Percentiles rank a stretch among this genome's conserved stretches.
Conservation (phyloP, 2,888 invertebrate species). For the Ectemnius continuus region DNA sequence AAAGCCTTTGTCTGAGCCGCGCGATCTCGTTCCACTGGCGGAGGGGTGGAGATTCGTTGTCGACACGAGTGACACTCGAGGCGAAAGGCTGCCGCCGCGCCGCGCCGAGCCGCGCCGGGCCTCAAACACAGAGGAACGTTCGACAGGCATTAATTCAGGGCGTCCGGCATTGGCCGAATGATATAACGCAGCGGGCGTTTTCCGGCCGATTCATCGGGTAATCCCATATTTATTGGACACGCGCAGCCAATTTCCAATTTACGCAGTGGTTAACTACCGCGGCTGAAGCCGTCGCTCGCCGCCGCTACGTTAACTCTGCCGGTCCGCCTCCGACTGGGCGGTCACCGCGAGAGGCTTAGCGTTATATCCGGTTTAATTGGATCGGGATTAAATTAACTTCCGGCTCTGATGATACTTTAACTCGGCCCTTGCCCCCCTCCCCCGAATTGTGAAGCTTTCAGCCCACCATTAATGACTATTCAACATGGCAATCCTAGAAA, state of each 20-base stretch:
- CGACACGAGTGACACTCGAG: slow-evolving; percentile 14
- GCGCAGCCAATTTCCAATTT: slow-evolving; percentile 66
- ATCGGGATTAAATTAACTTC: slow-evolving; percentile 70
- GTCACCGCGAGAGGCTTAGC: slow-evolving; percentile 56
- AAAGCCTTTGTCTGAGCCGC: no score
- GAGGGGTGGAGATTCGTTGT: neutral
- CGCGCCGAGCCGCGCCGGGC: no score
- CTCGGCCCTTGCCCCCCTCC: slow-evolving; percentile 17
- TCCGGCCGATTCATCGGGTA: slow-evolving; percentile 64
- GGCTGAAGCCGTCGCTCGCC: slow-evolving; percentile 27
- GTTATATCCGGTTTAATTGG: slow-evolving; percentile 70
- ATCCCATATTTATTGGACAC: slow-evolving; percentile 67
- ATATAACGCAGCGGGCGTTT: slow-evolving; percentile 56
- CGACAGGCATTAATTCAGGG: slow-evolving; percentile 31
- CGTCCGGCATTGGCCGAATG: slow-evolving; percentile 26
- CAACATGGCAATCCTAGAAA: no score
- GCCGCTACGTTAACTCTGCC: slow-evolving; percentile 45
- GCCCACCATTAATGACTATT: no score
- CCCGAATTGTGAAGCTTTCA: neutral
- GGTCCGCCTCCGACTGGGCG: slow-evolving; percentile 40
- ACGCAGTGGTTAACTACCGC: slow-evolving; percentile 60
- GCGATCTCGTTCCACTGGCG: neutral
- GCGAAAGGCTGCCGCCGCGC: no score
- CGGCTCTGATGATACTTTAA: slow-evolving; percentile 62
- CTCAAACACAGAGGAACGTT: neutral